phyloP scores from a whole-genome alignment of 2,888 invertebrate species.

The Ophraella communa region DNA sequence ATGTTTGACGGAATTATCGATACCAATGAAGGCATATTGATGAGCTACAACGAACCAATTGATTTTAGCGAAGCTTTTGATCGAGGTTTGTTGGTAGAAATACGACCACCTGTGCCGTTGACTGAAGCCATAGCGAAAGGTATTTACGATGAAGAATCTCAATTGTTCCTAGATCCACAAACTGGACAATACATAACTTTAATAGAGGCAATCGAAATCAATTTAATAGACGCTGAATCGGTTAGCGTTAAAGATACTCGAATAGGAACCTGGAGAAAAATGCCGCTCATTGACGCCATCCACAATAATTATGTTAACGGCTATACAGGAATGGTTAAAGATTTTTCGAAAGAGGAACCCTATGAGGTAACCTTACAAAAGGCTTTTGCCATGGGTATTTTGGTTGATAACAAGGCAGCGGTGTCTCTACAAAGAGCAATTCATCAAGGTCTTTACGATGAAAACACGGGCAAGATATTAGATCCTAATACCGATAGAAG shows the following conservation, averaged over 20 bases:
- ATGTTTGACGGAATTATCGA: slow-evolving; percentile 79
- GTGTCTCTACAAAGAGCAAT: slow-evolving; percentile 84
- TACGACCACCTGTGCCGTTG: slow-evolving; percentile 79
- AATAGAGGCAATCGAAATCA: slow-evolving; percentile 80
- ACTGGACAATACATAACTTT: slow-evolving; percentile 80
- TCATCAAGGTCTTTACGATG: slow-evolving; percentile 86
- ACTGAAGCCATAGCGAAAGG: slow-evolving; percentile 84
- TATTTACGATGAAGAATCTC: slow-evolving; percentile 78
- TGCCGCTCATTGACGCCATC: slow-evolving; percentile 80
- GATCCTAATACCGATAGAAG: slow-evolving; percentile 81
- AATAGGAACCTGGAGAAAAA: slow-evolving; percentile 76
- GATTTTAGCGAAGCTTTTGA: slow-evolving; percentile 88
- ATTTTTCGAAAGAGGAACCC: slow-evolving; percentile 68
- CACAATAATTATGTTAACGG: slow-evolving; percentile 77
- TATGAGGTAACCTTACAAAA: slow-evolving; percentile 75
- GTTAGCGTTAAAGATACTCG: slow-evolving; percentile 82
- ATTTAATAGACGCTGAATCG: slow-evolving; percentile 83
- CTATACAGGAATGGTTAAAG: slow-evolving; percentile 72
- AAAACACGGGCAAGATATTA: slow-evolving; percentile 78
- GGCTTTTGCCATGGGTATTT: slow-evolving; percentile 79
- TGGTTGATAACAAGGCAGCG: slow-evolving; percentile 82
- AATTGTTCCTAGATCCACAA: slow-evolving; percentile 82
- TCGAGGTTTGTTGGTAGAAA: slow-evolving; percentile 80
- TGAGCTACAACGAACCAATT: slow-evolving; percentile 64
- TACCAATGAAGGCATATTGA: slow-evolving; percentile 71